phyloP scores from a whole-genome alignment of 2,113 vertebrate genomes.

The Trematomus loennbergii region DNA sequence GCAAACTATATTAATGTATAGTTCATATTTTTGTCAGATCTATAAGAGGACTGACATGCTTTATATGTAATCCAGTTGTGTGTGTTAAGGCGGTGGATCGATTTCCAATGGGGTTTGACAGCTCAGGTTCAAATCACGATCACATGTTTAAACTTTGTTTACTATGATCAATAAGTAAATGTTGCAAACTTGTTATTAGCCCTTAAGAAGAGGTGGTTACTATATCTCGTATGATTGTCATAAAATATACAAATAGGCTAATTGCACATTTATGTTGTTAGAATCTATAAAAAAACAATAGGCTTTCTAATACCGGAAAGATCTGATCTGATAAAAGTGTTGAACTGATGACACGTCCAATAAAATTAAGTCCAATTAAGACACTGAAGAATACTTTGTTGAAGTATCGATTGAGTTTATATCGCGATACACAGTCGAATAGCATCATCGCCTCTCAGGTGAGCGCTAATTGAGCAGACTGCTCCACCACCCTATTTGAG shows the following conservation, averaged over 20 bases:
- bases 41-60: no score
- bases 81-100: constrained; percentile 60
- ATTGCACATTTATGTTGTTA: no score
- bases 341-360: background rate
- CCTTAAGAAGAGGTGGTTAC: no score
- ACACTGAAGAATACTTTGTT: background rate
- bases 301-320: no score
- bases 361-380: background rate
- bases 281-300: no score
- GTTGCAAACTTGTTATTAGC: no score
- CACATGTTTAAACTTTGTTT: background rate
- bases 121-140: constrained; percentile 62
- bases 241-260: no score
- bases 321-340: no score
- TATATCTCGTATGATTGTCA: no score
- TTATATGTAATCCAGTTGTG: constrained; percentile 21
- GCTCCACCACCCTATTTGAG: background rate
- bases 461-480: constrained; percentile 22
- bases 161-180: background rate
- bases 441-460: constrained; percentile 23
- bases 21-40: no score
- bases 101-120: constrained; percentile 55
- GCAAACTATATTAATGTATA: no score
- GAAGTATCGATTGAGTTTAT: background rate
- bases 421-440: constrained; percentile 29